Conservation (phyloP, 2,888 invertebrate genomes). For the Epinotia demarniana region DNA sequence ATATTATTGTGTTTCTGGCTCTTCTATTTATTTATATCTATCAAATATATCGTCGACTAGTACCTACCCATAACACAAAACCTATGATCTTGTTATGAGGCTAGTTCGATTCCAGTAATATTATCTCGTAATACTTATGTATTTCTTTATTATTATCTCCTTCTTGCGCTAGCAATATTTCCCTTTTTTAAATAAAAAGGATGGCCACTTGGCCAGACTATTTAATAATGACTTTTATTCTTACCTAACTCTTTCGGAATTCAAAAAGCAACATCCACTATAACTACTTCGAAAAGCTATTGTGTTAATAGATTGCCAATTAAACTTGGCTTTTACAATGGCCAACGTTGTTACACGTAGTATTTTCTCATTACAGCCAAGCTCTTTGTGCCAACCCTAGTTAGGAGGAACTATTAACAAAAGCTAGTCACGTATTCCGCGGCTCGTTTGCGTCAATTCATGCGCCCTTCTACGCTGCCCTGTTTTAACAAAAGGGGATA, state of each 20-base stretch:
- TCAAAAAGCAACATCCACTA: conserved; percentile 1
- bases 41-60: too few relatives aligned
- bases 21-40: too few relatives aligned
- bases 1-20: too few relatives aligned
- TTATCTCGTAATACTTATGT: too few relatives aligned
- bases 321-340: conserved; percentile 38
- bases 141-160: too few relatives aligned
- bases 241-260: background rate
- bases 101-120: too few relatives aligned
- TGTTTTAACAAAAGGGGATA: conserved; percentile 2
- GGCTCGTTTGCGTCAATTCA: conserved; percentile 64
- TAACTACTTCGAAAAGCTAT: conserved; percentile 13
- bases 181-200: too few relatives aligned
- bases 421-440: conserved; percentile 59
- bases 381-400: conserved; percentile 51
- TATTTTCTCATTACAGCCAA: conserved; percentile 37
- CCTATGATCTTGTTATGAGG: too few relatives aligned
- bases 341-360: conserved; percentile 33
- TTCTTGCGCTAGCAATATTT: too few relatives aligned
- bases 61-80: too few relatives aligned
- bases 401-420: conserved; percentile 54
- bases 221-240: too few relatives aligned
- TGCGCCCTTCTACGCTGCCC: conserved; percentile 44
- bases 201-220: too few relatives aligned
- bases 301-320: conserved; percentile 44